Evolutionary conservation across 2,113 vertebrate genomes (phyloP).

Genomic region (Hydropotes inermis): DNA sequence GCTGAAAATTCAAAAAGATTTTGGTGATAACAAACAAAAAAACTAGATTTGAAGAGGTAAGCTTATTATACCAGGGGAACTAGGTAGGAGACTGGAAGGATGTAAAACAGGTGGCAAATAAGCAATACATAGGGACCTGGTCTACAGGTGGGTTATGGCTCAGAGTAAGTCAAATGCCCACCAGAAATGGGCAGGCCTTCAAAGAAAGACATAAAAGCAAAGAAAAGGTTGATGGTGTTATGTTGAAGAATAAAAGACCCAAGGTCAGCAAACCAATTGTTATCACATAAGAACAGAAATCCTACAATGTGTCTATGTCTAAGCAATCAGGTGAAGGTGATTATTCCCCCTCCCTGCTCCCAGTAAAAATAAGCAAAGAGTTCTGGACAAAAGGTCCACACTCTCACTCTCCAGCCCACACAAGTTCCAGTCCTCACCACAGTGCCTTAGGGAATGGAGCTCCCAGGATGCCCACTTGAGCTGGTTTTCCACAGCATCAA

Average conservation of each 20-base stretch:
- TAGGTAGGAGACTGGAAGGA: background rate
- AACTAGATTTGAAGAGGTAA: background rate
- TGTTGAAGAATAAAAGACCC: background rate
- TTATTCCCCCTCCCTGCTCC: background rate
- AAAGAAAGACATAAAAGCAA: background rate
- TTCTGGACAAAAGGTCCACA: background rate
- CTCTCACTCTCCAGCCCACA: background rate
- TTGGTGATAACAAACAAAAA: background rate
- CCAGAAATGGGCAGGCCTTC: background rate
- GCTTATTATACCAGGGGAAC: background rate
- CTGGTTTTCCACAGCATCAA: slow-evolving; percentile 73
- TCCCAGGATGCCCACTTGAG: slow-evolving; percentile 76
- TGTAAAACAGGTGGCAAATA: background rate
- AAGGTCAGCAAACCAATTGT: background rate
- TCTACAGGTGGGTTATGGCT: background rate
- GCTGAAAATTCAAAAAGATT: slow-evolving; percentile 16
- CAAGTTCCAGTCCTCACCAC: slow-evolving; percentile 54
- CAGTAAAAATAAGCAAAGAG: background rate
- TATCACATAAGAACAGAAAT: background rate
- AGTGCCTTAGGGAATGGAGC: slow-evolving; percentile 72
- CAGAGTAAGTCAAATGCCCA: background rate
- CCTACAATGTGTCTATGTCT: background rate
- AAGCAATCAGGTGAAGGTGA: background rate
- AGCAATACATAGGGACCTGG: background rate
- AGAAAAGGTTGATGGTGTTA: background rate